These are phyloP conservation scores for Ginglymostoma cirratum DNA, from an alignment of 2,113 vertebrate species.

Conservation along the genomic window DNA sequence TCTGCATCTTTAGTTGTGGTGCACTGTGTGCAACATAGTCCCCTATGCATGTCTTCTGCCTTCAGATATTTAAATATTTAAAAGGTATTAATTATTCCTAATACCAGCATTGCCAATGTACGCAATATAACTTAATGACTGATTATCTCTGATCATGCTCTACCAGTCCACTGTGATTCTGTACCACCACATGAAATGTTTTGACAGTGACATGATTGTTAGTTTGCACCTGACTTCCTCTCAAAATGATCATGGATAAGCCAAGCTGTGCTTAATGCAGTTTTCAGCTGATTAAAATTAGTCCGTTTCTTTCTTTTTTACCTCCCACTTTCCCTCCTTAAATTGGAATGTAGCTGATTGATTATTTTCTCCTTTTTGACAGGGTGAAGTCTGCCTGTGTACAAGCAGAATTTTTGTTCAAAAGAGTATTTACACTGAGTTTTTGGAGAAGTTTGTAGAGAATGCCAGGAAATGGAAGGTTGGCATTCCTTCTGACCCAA, in stretches of 20 bases:
- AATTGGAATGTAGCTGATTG: background rate
- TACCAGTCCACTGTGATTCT: background rate
- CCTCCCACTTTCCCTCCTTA: background rate
- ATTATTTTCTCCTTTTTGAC: constrained; percentile 37
- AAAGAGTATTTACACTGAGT: constrained; percentile 71
- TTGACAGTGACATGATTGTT: background rate
- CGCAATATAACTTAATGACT: background rate
- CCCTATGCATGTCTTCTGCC: background rate
- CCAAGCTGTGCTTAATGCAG: background rate
- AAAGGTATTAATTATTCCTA: background rate
- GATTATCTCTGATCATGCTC: background rate
- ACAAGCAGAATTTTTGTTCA: constrained; percentile 96
- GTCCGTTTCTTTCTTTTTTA: background rate
- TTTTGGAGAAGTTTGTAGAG: constrained; percentile 81
- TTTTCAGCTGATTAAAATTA: background rate
- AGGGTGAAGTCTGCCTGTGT: constrained; percentile 95
- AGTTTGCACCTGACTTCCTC: background rate
- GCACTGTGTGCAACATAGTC: background rate
- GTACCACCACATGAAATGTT: background rate
- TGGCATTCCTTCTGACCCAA: constrained; percentile 69
- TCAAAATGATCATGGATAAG: background rate
- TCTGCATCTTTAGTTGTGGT: background rate
- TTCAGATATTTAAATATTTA: background rate
- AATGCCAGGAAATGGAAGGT: constrained; percentile 79
- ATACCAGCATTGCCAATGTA: background rate